Base-by-base conservation (phyloP, 2,888 invertebrate genomes). In the Scaptomyza flava region DNA sequence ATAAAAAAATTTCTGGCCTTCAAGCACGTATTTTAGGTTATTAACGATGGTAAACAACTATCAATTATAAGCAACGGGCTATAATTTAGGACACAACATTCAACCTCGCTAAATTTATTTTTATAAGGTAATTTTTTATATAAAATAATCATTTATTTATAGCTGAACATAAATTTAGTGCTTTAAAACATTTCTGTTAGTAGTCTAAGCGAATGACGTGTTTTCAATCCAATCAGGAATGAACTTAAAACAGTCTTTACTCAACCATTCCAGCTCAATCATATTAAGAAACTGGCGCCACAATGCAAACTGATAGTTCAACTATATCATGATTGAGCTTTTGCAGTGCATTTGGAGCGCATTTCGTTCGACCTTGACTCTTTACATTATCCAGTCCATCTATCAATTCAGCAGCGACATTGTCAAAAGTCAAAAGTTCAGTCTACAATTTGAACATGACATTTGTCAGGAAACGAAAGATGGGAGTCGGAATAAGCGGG, bases 401-500 rank as follows among this genome's bases (percentile, higher is more conserved):
- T 60, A 68, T 75, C 59, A 62, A 51, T 47, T 31, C 60, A 43
- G 71, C 60, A 43, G 71, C 56, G 56, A 41, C 47, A 51, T 53
- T 78, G 81, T 80, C 83, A 80, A 61, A 81, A 85, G 85, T 81
- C 70, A 70, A 77, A 85, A 85, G 85, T 81, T 81, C 70, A 85
- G 76, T 78, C 68, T 75, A 78, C 81, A 79, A 78, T 82, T 82
- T 78, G 85, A 82, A 82, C 85, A 81, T 78, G 85, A 80, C 82
- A 85, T 76, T 82, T 81, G 82, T 77, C 78, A 79, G 68, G 45
- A 68, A 67, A 56, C 64, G 34, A n/a, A 34, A 71, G 63, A 41
- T 53, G 54, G 59, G 52, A 61, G 48, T 54, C 42, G 45, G 3
- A 27, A 30, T 7, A 33, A 34, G 9, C 38, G 9, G 20, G n/a